A percentile compares a stretch with the other conserved stretches of the same genome.
phyloP scores from a whole-genome alignment of 2,113 vertebrate species.

The Dolichallabes microphthalmus region DNA sequence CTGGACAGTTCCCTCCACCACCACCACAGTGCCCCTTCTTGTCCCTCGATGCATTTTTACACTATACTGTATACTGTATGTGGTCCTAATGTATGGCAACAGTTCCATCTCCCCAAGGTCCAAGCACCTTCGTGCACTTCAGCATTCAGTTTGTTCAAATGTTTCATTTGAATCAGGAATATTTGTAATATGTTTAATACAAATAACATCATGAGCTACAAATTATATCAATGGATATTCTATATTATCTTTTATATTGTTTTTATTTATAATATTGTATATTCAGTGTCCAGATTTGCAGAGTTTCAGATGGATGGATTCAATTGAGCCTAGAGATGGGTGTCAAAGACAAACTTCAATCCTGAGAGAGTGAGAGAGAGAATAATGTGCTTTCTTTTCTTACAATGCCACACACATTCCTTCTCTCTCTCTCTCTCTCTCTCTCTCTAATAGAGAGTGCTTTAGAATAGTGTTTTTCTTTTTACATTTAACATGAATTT shows the following conservation, averaged over 20 bases:
- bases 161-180: background rate
- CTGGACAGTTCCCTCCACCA: slow-evolving; percentile 11
- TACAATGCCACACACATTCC: background rate
- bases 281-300: background rate
- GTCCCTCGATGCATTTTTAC: slow-evolving; percentile 26
- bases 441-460: too few species aligned
- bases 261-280: background rate
- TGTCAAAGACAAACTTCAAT: background rate
- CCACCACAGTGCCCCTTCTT: slow-evolving; percentile 47
- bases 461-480: background rate
- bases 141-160: background rate
- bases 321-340: background rate
- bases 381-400: background rate
- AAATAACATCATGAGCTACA: background rate
- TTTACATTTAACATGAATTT: background rate
- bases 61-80: slow-evolving; percentile 15
- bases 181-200: background rate
- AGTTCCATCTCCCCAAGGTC: slow-evolving; percentile 12
- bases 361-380: background rate
- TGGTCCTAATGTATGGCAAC: slow-evolving; percentile 30
- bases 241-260: background rate
- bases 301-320: background rate
- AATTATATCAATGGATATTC: background rate
- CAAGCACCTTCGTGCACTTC: background rate
- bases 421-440: background rate